A percentile compares a stretch with the other conserved stretches of the same genome.
Conservation (phyloP, 2,797 vertebrate species). For the Lepilemur ruficaudatus region DNA sequence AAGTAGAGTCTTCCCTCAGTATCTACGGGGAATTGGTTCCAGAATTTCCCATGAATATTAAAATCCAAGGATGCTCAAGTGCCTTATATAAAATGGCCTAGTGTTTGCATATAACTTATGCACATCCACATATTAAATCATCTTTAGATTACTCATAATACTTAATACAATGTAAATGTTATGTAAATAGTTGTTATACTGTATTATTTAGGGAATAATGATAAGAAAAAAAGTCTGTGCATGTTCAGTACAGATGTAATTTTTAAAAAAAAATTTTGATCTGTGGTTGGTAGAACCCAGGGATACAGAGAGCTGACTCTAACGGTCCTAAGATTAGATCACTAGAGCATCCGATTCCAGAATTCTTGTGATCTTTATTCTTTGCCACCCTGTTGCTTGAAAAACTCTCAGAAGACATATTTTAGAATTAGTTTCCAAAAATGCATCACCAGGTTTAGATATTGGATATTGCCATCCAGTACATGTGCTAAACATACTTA, state of each 20-base stretch:
- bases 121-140: not conserved
- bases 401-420: not conserved
- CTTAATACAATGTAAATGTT: not conserved
- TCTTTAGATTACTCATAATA: not conserved
- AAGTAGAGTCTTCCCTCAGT: not conserved
- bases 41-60: not conserved
- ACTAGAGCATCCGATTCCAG: not conserved
- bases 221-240: not conserved
- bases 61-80: not conserved
- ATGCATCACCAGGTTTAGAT: not conserved
- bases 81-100: not conserved
- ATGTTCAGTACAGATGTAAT: not conserved
- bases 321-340: not conserved
- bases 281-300: not conserved
- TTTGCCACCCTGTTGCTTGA: not conserved
- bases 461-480: not conserved
- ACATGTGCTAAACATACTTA: not conserved
- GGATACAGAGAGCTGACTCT: not conserved
- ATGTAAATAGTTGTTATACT: not conserved
- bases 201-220: not conserved
- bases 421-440: not conserved
- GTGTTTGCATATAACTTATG: not conserved
- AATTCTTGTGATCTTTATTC: not conserved
- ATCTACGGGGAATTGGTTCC: not conserved
- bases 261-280: not conserved